These are phyloP conservation scores for Gallirallus australis DNA, from an alignment of 2,797 vertebrate genomes.

Conservation along the genomic window DNA sequence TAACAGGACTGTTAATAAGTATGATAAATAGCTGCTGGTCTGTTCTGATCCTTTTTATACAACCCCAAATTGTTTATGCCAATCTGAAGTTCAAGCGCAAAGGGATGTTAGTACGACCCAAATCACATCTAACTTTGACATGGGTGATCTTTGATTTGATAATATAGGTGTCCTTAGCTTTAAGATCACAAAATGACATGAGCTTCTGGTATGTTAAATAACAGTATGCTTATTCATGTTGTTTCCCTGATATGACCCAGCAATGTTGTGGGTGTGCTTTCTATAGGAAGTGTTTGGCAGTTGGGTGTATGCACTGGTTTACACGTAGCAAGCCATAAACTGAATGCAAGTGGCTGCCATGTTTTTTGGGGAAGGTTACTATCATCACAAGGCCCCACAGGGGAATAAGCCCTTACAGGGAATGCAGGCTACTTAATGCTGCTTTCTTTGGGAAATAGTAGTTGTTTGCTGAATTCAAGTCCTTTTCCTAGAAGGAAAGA, in stretches of 20 bases:
- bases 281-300: background rate
- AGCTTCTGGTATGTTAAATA: background rate
- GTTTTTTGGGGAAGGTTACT: background rate
- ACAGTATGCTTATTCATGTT: background rate
- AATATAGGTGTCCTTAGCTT: background rate
- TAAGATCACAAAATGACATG: background rate
- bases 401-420: background rate
- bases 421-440: background rate
- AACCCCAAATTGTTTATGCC: background rate
- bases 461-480: background rate
- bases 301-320: background rate
- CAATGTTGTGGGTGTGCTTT: background rate
- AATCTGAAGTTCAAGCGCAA: background rate
- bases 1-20: background rate
- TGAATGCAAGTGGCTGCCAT: rapidly evolving
- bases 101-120: background rate
- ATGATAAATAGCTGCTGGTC: background rate
- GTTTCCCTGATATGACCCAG: background rate
- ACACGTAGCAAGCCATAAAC: background rate
- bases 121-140: background rate
- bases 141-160: background rate
- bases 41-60: background rate
- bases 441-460: background rate
- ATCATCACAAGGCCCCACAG: background rate
- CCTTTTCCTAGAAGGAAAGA: background rate